Conservation (phyloP, 1,140 invertebrate genomes). For the Atopsyche davidsoni region DNA sequence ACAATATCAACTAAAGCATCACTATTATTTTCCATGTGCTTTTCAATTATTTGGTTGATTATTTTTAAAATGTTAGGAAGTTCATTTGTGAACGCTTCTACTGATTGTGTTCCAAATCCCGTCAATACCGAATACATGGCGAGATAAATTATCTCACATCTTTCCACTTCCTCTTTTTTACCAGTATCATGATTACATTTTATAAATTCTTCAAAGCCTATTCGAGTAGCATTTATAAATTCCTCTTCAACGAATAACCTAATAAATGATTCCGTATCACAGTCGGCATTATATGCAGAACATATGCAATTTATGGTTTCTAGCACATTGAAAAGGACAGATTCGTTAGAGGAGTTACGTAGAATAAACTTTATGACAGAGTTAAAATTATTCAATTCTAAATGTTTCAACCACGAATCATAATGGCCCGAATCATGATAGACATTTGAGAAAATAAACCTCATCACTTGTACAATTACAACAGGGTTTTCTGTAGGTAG, state of each 20-base stretch:
- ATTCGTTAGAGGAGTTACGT: conserved; percentile 60
- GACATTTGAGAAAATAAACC: conserved; percentile 54
- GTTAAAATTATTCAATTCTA: conserved; percentile 47
- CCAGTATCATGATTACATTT: conserved; percentile 12
- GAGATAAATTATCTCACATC: conserved; percentile 40
- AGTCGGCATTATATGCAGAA: conserved; percentile 38
- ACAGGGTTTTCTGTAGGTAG: conserved; percentile 55
- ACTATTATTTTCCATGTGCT: conserved; percentile 39
- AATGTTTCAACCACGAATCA: conserved; percentile 45
- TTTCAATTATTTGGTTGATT: conserved; percentile 38
- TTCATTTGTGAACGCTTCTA: conserved; percentile 34
- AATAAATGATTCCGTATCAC: conserved; percentile 35
- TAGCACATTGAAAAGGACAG: conserved; percentile 48
- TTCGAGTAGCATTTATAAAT: conserved; percentile 34
- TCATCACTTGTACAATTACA: conserved; percentile 60
- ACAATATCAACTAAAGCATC: conserved; percentile 39
- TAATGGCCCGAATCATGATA: conserved; percentile 44
- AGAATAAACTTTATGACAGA: conserved; percentile 57
- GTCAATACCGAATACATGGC: conserved; percentile 39
- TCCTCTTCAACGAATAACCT: conserved; percentile 38
- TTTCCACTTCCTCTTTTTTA: conserved; percentile 35
- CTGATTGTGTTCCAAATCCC: conserved; percentile 37
- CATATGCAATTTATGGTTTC: conserved; percentile 52
- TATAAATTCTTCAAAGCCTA: conserved; percentile 36
- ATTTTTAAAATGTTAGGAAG: conserved; percentile 33